phyloP scores from a whole-genome alignment of 2,797 vertebrate species.

The Nyctalus aviator region DNA sequence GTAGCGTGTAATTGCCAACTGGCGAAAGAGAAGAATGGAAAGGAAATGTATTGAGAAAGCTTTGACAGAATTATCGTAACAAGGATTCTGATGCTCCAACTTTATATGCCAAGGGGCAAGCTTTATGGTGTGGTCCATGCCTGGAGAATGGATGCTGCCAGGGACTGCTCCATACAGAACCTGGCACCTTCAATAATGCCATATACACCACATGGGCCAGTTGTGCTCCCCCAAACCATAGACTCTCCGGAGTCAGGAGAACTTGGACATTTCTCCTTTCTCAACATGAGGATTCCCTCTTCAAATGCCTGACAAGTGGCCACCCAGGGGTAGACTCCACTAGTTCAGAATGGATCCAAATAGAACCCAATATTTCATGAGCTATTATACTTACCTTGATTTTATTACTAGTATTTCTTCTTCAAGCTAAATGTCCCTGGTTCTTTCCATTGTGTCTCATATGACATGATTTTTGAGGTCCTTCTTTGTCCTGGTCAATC shows the following conservation, averaged over 20 bases:
- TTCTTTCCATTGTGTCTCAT: not conserved
- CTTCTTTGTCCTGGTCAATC: not conserved
- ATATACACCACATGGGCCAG: not conserved
- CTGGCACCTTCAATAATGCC: not conserved
- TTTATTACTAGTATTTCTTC: not conserved
- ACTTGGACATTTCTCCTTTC: not conserved
- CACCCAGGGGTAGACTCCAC: not conserved
- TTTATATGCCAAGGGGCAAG: not conserved
- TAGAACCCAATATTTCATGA: not conserved
- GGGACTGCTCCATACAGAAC: not conserved
- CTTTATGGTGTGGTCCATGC: not conserved
- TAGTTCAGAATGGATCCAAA: conserved; percentile 25
- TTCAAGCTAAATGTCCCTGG: not conserved
- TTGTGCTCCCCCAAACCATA: not conserved
- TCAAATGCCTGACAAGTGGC: not conserved
- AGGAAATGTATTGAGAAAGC: conserved; percentile 43
- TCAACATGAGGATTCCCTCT: not conserved
- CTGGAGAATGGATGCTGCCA: not conserved
- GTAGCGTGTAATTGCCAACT: conserved; percentile 77
- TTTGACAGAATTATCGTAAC: conserved; percentile 33
- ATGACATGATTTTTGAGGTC: not conserved
- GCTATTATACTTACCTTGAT: not conserved
- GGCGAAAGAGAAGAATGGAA: conserved; percentile 66
- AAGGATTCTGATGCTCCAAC: not conserved
- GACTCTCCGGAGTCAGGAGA: not conserved